Evolutionary conservation across 2,797 vertebrate genomes (phyloP), one percentile per base, ranked within the genome.

Genomic region (Thamnophis elegans): DNA sequence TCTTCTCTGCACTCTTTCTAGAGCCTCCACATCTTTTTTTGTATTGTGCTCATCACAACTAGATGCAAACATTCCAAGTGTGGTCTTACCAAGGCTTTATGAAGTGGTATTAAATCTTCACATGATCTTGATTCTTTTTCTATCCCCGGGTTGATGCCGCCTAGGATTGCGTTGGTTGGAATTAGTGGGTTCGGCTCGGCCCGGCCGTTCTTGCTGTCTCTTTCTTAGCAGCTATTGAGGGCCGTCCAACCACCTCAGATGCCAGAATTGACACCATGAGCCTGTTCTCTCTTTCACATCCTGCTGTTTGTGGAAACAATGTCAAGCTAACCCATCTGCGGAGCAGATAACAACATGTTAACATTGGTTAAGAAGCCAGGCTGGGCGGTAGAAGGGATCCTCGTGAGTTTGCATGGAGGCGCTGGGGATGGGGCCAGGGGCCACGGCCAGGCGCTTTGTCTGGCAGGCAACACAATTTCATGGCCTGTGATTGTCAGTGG

Each of bases 321-420:
- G 25, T 59, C 1, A 20, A 47, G 32, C 58, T 65, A 86, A 47
- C 78, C 78, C 78, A 68, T 88, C 85, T 89, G 88, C 58, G 0
- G 91, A 85, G 91, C 68, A 53, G 87, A 89, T 62, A 89, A 92
- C 87, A 89, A 89, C 73, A 53, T 89, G 87, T 89, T 86, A 92
- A 92, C 92, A 89, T 68, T 32, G 7, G 47, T 59, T 82, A 26
- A 62, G 82, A 85, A 89, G 47, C 91, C 36, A n/a, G 25, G 73
- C 91, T 62, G 36, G 58, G 88, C 16, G 32, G 25, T 47, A 22
- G 42, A 86, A 59, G 14, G 59, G 55, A 68, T 47, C 20, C 92
- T 32, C 22, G 59, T 5, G 25, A 82, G 53, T 47, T 86, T 47
- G 7, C 51, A 90, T 62, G 88, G 78, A 47, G 42, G 25, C 55